Conservation (phyloP, 2,113 vertebrate species). For the Dascyllus trimaculatus region DNA sequence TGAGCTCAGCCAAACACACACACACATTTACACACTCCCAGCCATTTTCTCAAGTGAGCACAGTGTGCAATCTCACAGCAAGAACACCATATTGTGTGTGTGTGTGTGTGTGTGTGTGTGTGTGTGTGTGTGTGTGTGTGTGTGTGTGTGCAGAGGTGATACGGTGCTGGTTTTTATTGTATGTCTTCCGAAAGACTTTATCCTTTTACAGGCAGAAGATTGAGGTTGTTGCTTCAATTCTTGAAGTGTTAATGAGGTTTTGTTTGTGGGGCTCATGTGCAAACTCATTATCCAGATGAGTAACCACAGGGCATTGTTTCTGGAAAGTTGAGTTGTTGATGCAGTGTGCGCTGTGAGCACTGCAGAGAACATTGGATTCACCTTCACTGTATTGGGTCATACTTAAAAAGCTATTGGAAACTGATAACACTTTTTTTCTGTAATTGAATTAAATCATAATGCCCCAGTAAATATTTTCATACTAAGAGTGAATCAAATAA, state of each 20-base stretch:
- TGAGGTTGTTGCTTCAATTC: neutral
- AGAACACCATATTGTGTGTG: conserved; percentile 34
- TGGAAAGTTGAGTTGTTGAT: neutral
- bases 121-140: too few relatives aligned
- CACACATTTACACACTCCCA: conserved; percentile 48
- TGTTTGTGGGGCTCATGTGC: neutral
- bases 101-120: neutral
- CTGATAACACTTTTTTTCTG: too few relatives aligned
- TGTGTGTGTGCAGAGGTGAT: too few relatives aligned
- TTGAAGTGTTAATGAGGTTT: neutral
- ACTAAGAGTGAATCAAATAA: too few relatives aligned
- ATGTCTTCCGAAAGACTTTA: neutral
- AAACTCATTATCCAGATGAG: conserved; percentile 10
- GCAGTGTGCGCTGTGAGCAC: neutral
- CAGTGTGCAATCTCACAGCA: conserved; percentile 20
- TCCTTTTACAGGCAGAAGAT: conserved; percentile 3
- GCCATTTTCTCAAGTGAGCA: conserved; percentile 41
- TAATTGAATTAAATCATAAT: too few relatives aligned
- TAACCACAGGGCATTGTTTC: neutral
- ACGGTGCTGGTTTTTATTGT: conserved; percentile 5
- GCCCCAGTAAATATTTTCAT: too few relatives aligned
- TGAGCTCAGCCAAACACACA: conserved; percentile 71
- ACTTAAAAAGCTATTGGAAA: too few relatives aligned
- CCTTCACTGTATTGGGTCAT: too few relatives aligned
- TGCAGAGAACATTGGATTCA: neutral